phyloP scores from a whole-genome alignment of 2,888 invertebrate species.

The Gortyna flavago region DNA sequence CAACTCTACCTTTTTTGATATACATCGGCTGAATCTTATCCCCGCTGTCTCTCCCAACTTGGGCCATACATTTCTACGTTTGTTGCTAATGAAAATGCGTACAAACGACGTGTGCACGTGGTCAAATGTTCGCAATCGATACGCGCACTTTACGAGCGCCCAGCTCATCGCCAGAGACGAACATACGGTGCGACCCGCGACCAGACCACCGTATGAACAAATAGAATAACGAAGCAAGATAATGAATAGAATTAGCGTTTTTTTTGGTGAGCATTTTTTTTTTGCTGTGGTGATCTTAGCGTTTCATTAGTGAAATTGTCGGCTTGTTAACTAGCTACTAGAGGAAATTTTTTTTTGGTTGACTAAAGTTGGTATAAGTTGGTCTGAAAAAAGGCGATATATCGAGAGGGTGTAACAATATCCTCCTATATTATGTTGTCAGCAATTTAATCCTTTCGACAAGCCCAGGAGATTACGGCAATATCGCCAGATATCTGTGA shows the following conservation, averaged over 20 bases:
- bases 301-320: slow-evolving; percentile 1
- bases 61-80: slow-evolving; percentile 56
- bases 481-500: slow-evolving; percentile 4
- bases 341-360: neutral
- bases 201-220: neutral
- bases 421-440: neutral
- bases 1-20: neutral
- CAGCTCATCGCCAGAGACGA: slow-evolving; percentile 46
- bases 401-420: neutral
- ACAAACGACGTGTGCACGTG: slow-evolving; percentile 69
- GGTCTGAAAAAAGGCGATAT: neutral
- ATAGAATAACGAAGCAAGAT: slow-evolving; percentile 5
- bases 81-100: slow-evolving; percentile 74
- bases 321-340: neutral
- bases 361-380: neutral
- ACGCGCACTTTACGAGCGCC: slow-evolving; percentile 63
- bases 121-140: slow-evolving; percentile 68
- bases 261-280: neutral
- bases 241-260: slow-evolving; percentile 6
- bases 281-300: neutral
- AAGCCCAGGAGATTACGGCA: neutral
- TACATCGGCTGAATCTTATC: neutral
- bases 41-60: slow-evolving; percentile 44
- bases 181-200: slow-evolving; percentile 26
- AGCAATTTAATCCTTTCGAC: slow-evolving; percentile 1